phyloP scores from a whole-genome alignment of 2,113 vertebrate genomes.

The Spilogale gracilis region DNA sequence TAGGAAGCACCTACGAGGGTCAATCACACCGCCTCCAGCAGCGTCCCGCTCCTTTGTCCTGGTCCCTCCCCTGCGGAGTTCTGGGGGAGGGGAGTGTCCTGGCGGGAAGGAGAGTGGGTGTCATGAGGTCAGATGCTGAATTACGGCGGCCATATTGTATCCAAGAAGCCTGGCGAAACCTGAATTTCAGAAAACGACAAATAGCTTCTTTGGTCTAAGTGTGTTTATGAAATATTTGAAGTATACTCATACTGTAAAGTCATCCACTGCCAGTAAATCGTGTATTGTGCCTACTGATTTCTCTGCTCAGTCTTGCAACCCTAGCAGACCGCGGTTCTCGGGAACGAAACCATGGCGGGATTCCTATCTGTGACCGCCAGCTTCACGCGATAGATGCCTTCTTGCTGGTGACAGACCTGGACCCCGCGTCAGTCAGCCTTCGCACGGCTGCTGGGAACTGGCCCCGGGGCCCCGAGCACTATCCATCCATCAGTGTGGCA shows the following conservation, averaged over 20 bases:
- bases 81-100: fast-evolving
- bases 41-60: fast-evolving
- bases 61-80: fast-evolving
- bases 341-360: neutral
- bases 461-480: fast-evolving
- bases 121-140: neutral
- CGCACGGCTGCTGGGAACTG: neutral
- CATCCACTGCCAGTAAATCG: neutral
- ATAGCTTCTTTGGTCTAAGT: neutral
- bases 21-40: fast-evolving
- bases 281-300: no score
- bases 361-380: fast-evolving
- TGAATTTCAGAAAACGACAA: neutral
- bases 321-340: fast-evolving
- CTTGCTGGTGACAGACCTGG: fast-evolving
- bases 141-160: neutral
- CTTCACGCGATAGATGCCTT: fast-evolving
- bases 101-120: neutral
- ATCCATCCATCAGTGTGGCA: fast-evolving
- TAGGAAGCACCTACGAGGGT: no score
- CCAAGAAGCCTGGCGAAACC: neutral
- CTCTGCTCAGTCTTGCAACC: neutral
- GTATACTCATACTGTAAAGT: no score
- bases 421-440: fast-evolving
- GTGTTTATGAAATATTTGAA: neutral